These are phyloP conservation scores for Protonibea diacanthus DNA, from an alignment of 2,797 vertebrate species.

Conservation along the genomic window DNA sequence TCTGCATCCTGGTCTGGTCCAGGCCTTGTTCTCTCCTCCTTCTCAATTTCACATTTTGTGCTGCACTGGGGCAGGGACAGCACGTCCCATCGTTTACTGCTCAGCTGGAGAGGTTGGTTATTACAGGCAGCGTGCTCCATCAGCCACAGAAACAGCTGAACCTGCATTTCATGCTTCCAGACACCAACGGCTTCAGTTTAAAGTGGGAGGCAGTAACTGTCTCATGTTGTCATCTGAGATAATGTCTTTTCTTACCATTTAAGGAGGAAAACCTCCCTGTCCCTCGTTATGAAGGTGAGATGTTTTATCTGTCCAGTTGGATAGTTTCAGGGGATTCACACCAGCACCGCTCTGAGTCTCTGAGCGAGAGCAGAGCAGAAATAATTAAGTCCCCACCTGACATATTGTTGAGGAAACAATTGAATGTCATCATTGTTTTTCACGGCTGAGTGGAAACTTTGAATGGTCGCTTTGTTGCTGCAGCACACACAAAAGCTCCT, in stretches of 20 bases:
- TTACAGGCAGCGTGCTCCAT: not conserved
- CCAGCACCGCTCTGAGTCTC: constrained; percentile 46
- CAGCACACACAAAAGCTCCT: constrained; percentile 51
- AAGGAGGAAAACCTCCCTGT: constrained; percentile 56
- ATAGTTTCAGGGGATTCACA: constrained; percentile 64
- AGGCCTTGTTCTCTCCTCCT: not conserved
- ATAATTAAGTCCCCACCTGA: constrained; percentile 73
- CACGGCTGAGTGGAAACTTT: constrained; percentile 63
- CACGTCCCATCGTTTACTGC: not conserved
- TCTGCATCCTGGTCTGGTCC: not conserved
- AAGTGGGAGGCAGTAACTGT: constrained; percentile 9
- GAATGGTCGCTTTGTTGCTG: constrained; percentile 50
- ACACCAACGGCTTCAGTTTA: constrained; percentile 19
- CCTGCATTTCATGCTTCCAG: constrained; percentile 7
- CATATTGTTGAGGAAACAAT: constrained; percentile 64
- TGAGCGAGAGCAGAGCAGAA: constrained; percentile 48
- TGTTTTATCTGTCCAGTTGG: constrained; percentile 33
- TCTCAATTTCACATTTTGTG: not conserved
- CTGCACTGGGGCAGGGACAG: not conserved
- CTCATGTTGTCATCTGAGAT: constrained; percentile 9
- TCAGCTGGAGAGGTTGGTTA: constrained; percentile 5
- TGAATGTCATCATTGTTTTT: constrained; percentile 56
- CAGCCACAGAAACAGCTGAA: constrained; percentile 17
- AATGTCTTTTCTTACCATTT: constrained; percentile 18
- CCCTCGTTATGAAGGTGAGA: constrained; percentile 53